Percentiles rank a stretch among this genome's conserved stretches.
Conservation (phyloP, 2,888 invertebrate genomes). For the Chromoteleia sp. region DNA sequence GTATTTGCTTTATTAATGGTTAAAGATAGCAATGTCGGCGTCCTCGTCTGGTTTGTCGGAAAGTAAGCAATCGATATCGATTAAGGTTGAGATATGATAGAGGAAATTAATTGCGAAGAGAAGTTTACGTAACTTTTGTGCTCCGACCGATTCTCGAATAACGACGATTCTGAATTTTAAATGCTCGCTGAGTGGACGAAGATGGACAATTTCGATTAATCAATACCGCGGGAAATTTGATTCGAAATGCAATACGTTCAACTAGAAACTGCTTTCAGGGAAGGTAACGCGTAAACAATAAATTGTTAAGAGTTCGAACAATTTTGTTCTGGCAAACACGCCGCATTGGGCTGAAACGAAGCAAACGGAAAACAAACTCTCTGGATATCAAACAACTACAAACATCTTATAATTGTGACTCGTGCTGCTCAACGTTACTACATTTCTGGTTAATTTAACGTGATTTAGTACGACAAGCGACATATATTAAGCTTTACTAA, state of each 20-base stretch:
- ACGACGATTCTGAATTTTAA: conserved; percentile 2
- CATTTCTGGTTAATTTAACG: too few species aligned
- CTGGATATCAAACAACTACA: too few species aligned
- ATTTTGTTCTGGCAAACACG: too few species aligned
- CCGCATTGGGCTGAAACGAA: too few species aligned
- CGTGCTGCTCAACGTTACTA: too few species aligned
- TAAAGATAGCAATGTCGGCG: conserved; percentile 19
- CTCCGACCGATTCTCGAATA: conserved; percentile 4
- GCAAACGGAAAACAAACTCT: too few species aligned
- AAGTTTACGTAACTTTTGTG: conserved; percentile 35
- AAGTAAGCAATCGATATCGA: conserved; percentile 44
- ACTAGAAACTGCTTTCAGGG: not conserved
- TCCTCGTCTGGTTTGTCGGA: conserved; percentile 32
- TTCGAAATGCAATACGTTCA: not conserved
- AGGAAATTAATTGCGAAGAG: conserved; percentile 38
- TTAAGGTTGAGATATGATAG: conserved; percentile 32
- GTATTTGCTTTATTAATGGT: conserved; percentile 34
- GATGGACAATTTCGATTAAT: conserved; percentile 9
- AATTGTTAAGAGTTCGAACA: not conserved
- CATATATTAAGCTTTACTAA: too few species aligned
- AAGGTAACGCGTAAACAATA: not conserved
- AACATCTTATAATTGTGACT: too few species aligned
- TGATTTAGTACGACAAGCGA: too few species aligned
- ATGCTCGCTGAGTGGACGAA: not conserved
- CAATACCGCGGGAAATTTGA: conserved; percentile 5